A percentile compares a stretch with the other conserved stretches of the same genome.
Evolutionary conservation across 2,888 invertebrate genomes (phyloP).

Genomic region (Acanthosoma haemorrhoidale): DNA sequence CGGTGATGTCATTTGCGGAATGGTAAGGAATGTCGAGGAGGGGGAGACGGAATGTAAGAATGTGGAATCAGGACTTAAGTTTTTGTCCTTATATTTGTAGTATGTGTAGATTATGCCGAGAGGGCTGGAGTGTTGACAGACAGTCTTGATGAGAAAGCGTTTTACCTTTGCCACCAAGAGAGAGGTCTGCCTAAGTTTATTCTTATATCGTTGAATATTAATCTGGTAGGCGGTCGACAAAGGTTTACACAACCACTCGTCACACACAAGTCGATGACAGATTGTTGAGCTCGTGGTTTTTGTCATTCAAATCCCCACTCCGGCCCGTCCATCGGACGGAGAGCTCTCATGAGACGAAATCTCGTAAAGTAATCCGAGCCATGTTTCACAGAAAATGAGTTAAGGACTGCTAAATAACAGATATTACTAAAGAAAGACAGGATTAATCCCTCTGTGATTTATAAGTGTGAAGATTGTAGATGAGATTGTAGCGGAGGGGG

Average conservation of each 20-base stretch:
- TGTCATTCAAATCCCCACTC: background rate
- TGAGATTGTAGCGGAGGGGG: background rate
- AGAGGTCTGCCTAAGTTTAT: background rate
- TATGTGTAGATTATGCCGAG: background rate
- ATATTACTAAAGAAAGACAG: background rate
- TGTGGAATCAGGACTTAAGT: background rate
- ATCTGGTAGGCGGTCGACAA: no score
- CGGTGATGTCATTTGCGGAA: no score
- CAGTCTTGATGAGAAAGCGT: background rate
- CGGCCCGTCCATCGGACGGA: no score
- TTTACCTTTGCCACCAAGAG: background rate
- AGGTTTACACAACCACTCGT: background rate
- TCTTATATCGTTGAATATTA: no score
- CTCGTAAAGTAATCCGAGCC: background rate
- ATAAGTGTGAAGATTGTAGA: background rate
- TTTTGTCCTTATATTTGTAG: background rate
- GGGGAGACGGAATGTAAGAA: background rate
- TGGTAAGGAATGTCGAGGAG: no score
- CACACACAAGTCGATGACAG: background rate
- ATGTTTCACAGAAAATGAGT: background rate
- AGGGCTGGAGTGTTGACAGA: background rate
- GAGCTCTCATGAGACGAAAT: no score
- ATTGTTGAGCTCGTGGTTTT: no score
- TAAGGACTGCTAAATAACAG: background rate
- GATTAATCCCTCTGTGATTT: background rate